A percentile compares a stretch with the other conserved stretches of the same genome.
Conservation (phyloP, 2,797 vertebrate genomes). For the Dicrostonyx torquatus region DNA sequence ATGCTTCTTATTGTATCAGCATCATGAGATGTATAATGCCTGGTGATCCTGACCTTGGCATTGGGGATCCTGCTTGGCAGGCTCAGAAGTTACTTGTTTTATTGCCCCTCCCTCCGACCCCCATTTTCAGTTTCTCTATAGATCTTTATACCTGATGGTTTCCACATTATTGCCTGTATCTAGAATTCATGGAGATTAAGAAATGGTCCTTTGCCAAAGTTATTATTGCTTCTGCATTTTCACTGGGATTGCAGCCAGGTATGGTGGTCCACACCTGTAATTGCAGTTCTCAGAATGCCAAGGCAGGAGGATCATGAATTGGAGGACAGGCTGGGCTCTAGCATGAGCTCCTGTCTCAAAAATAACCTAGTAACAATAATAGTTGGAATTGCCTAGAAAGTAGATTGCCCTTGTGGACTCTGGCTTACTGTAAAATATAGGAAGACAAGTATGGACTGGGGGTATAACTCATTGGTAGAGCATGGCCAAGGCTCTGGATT, state of each 20-base stretch:
- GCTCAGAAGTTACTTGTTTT: neutral
- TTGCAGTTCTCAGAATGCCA: neutral
- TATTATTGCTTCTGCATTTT: neutral
- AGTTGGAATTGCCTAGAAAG: slow-evolving; percentile 5
- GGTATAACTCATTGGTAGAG: neutral
- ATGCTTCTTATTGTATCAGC: neutral
- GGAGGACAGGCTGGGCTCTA: neutral
- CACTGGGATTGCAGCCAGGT: neutral
- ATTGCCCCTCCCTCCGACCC: neutral
- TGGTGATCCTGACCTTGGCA: neutral
- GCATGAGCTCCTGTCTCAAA: neutral
- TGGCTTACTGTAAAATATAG: neutral
- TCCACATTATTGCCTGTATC: slow-evolving; percentile 1
- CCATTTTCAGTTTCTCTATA: neutral
- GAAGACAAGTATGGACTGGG: neutral
- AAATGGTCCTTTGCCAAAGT: neutral
- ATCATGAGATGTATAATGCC: neutral
- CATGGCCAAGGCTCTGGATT: neutral
- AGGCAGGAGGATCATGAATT: neutral
- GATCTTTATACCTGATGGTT: neutral
- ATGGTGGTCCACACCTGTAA: neutral
- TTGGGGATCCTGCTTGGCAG: neutral
- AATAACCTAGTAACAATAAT: neutral
- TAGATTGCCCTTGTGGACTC: neutral
- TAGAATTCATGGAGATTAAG: neutral